Evolutionary conservation across 2,113 vertebrate genomes (phyloP).

Genomic region (Hydrochoerus hydrochaeris): DNA sequence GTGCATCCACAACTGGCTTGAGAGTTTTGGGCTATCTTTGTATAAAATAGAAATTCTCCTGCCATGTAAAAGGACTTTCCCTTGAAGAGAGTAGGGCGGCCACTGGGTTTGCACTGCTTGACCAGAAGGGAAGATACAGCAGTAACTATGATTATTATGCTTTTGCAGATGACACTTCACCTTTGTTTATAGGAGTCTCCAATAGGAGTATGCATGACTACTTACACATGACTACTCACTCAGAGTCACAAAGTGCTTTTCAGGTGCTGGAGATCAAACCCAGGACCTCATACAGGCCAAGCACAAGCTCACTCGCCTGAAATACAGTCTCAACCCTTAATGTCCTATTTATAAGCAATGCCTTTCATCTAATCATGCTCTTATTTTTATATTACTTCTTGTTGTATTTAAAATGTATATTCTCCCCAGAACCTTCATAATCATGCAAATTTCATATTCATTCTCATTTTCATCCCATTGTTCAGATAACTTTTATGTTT

Average conservation of each 20-base stretch:
- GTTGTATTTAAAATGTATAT: background rate
- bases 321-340: background rate
- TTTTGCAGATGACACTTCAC: fast-evolving
- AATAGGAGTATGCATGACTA: background rate
- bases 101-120: background rate
- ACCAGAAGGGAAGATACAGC: background rate
- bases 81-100: background rate
- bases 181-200: background rate
- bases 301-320: no score
- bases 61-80: background rate
- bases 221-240: no score
- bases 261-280: background rate
- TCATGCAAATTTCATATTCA: background rate
- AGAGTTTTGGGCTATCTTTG: background rate
- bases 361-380: background rate
- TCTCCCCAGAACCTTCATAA: background rate
- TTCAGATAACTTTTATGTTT: background rate
- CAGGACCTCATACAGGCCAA: background rate
- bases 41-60: background rate
- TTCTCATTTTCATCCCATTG: background rate
- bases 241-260: background rate
- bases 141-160: background rate
- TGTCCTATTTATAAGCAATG: background rate
- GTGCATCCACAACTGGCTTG: background rate
- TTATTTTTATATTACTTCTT: background rate